Percentiles rank a stretch among this genome's conserved stretches.
These are phyloP conservation scores for Bombyx huttoni DNA, from an alignment of 2,888 invertebrate species.

Conservation along the genomic window DNA sequence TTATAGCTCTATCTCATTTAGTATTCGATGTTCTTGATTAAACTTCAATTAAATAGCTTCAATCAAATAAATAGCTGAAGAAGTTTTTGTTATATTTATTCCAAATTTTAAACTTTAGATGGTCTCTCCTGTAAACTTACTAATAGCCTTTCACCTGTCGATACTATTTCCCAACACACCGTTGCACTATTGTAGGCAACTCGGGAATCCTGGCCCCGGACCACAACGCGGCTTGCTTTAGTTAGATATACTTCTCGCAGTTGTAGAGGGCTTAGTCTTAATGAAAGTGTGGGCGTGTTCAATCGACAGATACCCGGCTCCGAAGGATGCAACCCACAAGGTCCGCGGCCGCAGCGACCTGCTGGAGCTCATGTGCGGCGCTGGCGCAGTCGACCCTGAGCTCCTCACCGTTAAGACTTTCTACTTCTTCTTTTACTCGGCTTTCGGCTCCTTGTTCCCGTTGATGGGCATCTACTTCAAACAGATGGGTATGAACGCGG, in stretches of 20 bases:
- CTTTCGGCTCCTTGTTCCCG: conserved; percentile 98
- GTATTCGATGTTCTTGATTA: too few relatives aligned
- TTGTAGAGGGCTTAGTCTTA: neutral
- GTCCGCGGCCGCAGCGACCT: conserved; percentile 89
- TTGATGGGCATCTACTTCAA: conserved; percentile 99
- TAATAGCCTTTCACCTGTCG: too few relatives aligned
- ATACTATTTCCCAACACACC: too few relatives aligned
- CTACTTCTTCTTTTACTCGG: conserved; percentile 99
- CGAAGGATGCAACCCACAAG: conserved; percentile 91
- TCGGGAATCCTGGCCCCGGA: too few relatives aligned
- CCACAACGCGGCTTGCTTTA: neutral
- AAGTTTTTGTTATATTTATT: too few relatives aligned
- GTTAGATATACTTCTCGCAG: neutral
- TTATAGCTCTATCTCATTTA: too few relatives aligned
- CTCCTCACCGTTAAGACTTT: conserved; percentile 96
- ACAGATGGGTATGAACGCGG: conserved; percentile 99
- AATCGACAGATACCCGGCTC: conserved; percentile 79
- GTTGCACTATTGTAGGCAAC: too few relatives aligned
- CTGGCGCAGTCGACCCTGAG: conserved; percentile 87
- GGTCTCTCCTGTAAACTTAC: too few relatives aligned
- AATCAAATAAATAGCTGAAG: too few relatives aligned
- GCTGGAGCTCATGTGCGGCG: conserved; percentile 86
- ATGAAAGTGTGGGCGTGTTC: too few relatives aligned
- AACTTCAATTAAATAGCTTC: too few relatives aligned
- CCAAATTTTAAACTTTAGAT: too few relatives aligned